These are phyloP conservation scores for Oreochromis grahami DNA, from an alignment of 2,797 vertebrate species.

Conservation along the genomic window DNA sequence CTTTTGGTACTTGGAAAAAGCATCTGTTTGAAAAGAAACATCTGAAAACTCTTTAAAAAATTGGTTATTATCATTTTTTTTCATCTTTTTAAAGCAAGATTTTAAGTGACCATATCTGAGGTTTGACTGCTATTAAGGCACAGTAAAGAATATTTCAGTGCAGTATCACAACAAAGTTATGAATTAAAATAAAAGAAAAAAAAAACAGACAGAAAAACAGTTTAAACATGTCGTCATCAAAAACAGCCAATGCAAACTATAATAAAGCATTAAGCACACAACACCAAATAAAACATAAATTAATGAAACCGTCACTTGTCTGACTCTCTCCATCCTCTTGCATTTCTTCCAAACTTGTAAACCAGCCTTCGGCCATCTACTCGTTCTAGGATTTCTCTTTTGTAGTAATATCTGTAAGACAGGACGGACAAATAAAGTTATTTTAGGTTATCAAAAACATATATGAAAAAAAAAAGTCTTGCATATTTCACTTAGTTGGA, in stretches of 20 bases:
- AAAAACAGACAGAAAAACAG: slow-evolving; percentile 19
- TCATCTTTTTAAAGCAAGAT: not conserved
- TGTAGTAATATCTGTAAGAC: slow-evolving; percentile 93
- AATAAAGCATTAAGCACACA: slow-evolving; percentile 22
- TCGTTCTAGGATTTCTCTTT: slow-evolving; percentile 95
- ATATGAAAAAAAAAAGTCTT: not conserved
- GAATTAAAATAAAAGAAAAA: not conserved
- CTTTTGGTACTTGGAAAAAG: not conserved
- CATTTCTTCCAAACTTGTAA: slow-evolving; percentile 98
- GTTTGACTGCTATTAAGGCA: slow-evolving; percentile 17
- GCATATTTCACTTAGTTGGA: not conserved
- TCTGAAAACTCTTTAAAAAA: not conserved
- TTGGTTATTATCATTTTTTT: not conserved
- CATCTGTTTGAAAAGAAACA: not conserved
- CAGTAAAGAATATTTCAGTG: slow-evolving; percentile 28
- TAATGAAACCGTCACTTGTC: slow-evolving; percentile 80
- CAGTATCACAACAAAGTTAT: slow-evolving; percentile 24
- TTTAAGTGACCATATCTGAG: not conserved
- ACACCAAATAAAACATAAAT: slow-evolving; percentile 51
- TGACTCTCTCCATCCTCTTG: slow-evolving; percentile 92
- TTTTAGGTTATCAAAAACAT: not conserved
- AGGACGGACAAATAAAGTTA: not conserved
- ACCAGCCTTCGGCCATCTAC: slow-evolving; percentile 96
- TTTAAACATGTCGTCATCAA: slow-evolving; percentile 21
- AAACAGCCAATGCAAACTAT: slow-evolving; percentile 12